Percentiles rank a stretch among this genome's conserved stretches.
Conservation (phyloP, 2,797 vertebrate species). For the Bradypodion ventrale region DNA sequence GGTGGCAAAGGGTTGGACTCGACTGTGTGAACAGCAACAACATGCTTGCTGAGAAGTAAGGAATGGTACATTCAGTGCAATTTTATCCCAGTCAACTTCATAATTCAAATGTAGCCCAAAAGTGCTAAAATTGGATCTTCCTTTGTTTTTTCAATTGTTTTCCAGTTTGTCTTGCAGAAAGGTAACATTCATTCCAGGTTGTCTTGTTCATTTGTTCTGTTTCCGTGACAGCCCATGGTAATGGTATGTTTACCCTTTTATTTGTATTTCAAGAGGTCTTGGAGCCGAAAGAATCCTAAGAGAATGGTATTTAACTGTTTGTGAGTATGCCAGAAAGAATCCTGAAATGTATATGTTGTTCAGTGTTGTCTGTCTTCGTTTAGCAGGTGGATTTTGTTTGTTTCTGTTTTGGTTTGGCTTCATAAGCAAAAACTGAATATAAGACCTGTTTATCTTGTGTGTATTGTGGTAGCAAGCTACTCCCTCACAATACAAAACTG, state of each 20-base stretch:
- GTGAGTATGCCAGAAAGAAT: not conserved
- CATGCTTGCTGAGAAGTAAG: not conserved
- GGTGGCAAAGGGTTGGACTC: no score
- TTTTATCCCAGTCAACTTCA: not conserved
- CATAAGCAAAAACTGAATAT: slow-evolving; percentile 36
- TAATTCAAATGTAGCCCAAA: not conserved
- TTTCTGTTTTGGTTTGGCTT: not conserved
- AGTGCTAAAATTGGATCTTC: not conserved
- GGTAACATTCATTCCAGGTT: not conserved
- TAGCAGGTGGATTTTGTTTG: slow-evolving; percentile 12
- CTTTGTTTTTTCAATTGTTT: not conserved
- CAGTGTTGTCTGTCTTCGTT: not conserved
- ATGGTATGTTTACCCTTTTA: not conserved
- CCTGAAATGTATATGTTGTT: slow-evolving; percentile 2
- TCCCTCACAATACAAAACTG: not conserved
- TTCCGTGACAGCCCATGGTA: not conserved
- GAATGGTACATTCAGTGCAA: not conserved
- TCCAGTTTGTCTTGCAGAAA: not conserved
- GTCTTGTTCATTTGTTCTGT: not conserved
- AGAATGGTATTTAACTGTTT: not conserved
- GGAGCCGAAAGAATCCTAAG: not conserved
- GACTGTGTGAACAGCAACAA: no score
- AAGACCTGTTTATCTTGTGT: slow-evolving; percentile 55
- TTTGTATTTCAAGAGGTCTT: not conserved
- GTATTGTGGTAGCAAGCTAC: not conserved